Evolutionary conservation across 2,113 vertebrate species (phyloP).

Genomic region (Trematocara unimaculatum): DNA sequence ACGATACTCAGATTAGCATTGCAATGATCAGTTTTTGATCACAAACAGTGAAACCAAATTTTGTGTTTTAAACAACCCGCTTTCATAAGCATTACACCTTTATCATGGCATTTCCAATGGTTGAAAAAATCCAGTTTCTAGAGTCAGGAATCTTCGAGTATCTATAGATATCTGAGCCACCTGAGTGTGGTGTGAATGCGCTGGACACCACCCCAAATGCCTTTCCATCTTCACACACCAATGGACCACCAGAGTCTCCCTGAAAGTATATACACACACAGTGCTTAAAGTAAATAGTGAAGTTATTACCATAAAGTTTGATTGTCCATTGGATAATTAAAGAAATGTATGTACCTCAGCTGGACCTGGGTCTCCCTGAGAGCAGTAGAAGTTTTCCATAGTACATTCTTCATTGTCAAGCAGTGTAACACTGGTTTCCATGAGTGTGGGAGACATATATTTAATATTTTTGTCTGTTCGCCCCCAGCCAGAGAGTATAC

Average conservation of each 20-base stretch:
- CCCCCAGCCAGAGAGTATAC: slow-evolving; percentile 77
- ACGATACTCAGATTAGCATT: background rate
- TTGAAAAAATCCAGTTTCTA: background rate
- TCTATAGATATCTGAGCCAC: background rate
- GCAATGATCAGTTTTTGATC: background rate
- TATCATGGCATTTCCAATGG: background rate
- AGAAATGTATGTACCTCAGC: slow-evolving; percentile 10
- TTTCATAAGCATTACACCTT: fast-evolving
- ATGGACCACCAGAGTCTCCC: background rate
- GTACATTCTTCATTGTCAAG: slow-evolving; percentile 32
- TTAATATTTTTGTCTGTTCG: fast-evolving
- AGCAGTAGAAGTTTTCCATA: slow-evolving; percentile 56
- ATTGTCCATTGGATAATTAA: fast-evolving
- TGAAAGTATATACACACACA: too few relatives aligned
- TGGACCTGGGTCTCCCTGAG: slow-evolving; percentile 59
- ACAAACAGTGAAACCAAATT: background rate
- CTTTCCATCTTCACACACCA: background rate
- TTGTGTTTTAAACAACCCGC: background rate
- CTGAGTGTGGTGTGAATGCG: fast-evolving
- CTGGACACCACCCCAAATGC: slow-evolving; percentile 70
- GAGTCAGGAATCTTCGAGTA: slow-evolving; percentile 71
- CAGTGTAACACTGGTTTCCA: slow-evolving; percentile 61
- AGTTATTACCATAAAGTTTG: too few relatives aligned
- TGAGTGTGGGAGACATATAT: slow-evolving; percentile 1
- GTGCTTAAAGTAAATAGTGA: too few relatives aligned